phyloP scores from a whole-genome alignment of 2,797 vertebrate genomes.

The Enteromius afrohamiltoni region DNA sequence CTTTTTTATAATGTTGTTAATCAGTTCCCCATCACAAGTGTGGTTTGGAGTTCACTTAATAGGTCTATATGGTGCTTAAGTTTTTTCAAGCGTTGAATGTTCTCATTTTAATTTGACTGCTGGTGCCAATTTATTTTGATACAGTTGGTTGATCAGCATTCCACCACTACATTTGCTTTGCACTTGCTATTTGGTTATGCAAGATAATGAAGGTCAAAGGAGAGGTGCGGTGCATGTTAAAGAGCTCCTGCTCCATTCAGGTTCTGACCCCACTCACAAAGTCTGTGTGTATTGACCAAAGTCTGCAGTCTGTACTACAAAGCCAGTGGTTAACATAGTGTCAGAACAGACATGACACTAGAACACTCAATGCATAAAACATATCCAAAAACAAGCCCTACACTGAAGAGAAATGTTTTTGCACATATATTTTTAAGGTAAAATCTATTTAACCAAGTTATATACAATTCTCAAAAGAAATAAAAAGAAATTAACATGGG shows the following conservation, averaged over 20 bases:
- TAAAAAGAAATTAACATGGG: too few species aligned
- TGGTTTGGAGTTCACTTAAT: background rate
- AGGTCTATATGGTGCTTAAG: constrained; percentile 2
- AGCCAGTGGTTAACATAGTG: background rate
- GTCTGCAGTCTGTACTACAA: background rate
- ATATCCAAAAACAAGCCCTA: background rate
- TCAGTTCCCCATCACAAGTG: background rate
- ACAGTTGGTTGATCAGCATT: constrained; percentile 50
- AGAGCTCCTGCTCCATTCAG: constrained; percentile 15
- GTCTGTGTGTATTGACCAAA: background rate
- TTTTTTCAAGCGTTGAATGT: constrained; percentile 16
- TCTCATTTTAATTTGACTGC: constrained; percentile 48
- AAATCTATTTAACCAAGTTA: too few species aligned
- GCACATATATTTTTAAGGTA: too few species aligned
- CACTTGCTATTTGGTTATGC: constrained; percentile 31
- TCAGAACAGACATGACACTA: background rate
- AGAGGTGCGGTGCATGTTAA: constrained; percentile 55
- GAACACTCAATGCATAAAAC: background rate
- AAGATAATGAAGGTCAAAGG: constrained; percentile 60
- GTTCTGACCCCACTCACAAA: constrained; percentile 22
- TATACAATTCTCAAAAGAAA: too few species aligned
- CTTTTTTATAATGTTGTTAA: background rate
- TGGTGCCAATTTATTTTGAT: constrained; percentile 55
- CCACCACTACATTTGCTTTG: constrained; percentile 33
- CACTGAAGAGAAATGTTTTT: too few species aligned